Conservation (phyloP, 1,140 invertebrate species). For the Sinella curviseta region DNA sequence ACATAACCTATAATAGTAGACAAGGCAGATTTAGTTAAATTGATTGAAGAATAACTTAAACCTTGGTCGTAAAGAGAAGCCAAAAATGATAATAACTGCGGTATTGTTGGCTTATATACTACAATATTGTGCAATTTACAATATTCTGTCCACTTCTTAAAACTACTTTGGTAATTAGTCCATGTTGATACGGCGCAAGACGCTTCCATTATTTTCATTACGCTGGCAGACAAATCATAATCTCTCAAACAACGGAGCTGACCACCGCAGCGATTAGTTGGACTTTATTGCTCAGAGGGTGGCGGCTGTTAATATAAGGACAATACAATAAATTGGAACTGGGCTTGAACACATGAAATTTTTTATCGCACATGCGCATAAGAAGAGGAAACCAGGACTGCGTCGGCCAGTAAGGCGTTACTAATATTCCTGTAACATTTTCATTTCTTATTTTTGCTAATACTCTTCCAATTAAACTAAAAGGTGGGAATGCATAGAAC, state of each 20-base stretch:
- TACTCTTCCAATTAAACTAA: background rate
- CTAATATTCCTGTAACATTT: background rate
- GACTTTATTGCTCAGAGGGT: background rate
- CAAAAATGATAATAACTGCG: background rate
- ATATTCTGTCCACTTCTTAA: background rate
- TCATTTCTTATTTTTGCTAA: background rate
- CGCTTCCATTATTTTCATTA: background rate
- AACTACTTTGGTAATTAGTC: background rate
- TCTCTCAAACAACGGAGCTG: no score
- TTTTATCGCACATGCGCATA: background rate
- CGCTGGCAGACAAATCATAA: background rate
- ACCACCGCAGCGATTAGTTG: background rate
- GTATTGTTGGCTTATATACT: background rate
- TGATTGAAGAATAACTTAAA: background rate
- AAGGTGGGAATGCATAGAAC: constrained; percentile 20
- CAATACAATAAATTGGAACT: background rate
- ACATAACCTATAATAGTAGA: background rate
- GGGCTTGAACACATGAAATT: background rate
- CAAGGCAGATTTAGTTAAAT: constrained; percentile 4
- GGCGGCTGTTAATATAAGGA: background rate
- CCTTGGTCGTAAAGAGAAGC: background rate
- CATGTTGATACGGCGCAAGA: background rate
- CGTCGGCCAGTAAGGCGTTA: constrained; percentile 13
- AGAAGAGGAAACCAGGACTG: constrained; percentile 32
- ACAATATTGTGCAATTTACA: background rate